Conservation (phyloP, 1,140 invertebrate species). For the roundworm (Caenorhabditis elegans) region DNA sequence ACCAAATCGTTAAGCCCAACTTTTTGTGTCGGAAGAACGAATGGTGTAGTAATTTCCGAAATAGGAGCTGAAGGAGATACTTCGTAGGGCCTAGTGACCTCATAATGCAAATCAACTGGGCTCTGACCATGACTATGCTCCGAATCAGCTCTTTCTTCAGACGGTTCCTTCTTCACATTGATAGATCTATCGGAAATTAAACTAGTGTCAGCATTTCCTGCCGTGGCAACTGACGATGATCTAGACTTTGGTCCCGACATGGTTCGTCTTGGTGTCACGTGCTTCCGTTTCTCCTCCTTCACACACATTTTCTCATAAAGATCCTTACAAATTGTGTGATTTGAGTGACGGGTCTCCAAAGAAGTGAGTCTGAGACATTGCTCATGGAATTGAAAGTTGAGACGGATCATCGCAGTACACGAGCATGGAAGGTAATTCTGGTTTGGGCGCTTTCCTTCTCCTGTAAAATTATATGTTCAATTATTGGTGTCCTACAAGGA, state of each 20-base stretch:
- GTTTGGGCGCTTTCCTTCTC: slow-evolving; percentile 60
- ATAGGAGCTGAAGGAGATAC: neutral
- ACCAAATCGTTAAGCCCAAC: no score
- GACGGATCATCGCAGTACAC: slow-evolving; percentile 57
- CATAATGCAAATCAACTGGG: neutral
- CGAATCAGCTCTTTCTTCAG: neutral
- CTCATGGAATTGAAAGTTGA: slow-evolving; percentile 54
- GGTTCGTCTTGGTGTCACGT: neutral
- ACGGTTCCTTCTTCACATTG: neutral
- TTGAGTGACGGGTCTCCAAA: slow-evolving; percentile 12
- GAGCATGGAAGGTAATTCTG: slow-evolving; percentile 62
- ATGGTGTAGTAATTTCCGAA: neutral
- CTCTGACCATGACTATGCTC: neutral
- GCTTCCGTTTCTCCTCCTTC: neutral
- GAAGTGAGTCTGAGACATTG: slow-evolving; percentile 48
- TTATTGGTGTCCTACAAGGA: neutral
- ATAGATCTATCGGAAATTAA: neutral
- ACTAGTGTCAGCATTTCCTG: no score
- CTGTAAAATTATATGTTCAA: slow-evolving; percentile 43
- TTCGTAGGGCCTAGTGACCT: no score
- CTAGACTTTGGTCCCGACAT: no score
- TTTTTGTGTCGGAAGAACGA: no score
- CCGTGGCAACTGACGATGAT: no score
- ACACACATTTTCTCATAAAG: neutral
- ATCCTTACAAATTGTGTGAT: slow-evolving; percentile 16